phyloP scores from a whole-genome alignment of 2,888 invertebrate species.

The Agrochola lota region DNA sequence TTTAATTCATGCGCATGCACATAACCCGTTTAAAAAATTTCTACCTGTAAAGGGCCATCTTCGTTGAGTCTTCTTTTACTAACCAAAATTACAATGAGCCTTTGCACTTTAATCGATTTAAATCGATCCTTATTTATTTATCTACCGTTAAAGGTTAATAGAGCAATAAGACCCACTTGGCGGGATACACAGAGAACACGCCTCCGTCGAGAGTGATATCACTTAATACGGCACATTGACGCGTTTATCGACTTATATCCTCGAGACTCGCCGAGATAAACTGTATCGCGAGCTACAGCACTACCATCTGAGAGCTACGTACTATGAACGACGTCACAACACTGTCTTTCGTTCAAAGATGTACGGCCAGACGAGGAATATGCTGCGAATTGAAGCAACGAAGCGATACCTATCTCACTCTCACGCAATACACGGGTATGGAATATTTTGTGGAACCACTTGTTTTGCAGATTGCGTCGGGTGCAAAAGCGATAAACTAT shows the following conservation, averaged over 20 bases:
- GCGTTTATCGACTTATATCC: constrained; percentile 87
- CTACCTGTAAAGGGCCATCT: constrained; percentile 87
- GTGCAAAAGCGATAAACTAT: constrained; percentile 82
- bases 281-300: constrained; percentile 86
- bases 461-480: constrained; percentile 89
- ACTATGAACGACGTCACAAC: constrained; percentile 88
- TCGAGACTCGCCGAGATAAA: constrained; percentile 82
- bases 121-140: constrained; percentile 70
- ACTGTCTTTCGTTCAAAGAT: constrained; percentile 83
- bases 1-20: constrained; percentile 40
- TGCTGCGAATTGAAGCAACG: constrained; percentile 78
- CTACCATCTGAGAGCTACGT: constrained; percentile 90
- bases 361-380: constrained; percentile 82
- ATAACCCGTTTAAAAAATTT: constrained; percentile 45
- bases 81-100: constrained; percentile 70
- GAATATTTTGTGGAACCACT: constrained; percentile 89
- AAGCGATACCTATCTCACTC: constrained; percentile 83
- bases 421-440: constrained; percentile 87
- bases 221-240: constrained; percentile 83
- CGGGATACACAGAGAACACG: constrained; percentile 81
- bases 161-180: constrained; percentile 74
- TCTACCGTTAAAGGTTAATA: constrained; percentile 76
- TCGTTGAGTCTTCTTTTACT: constrained; percentile 73
- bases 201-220: constrained; percentile 86
- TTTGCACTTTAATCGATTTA: constrained; percentile 67